Percentiles rank a stretch among this genome's conserved stretches.
These are phyloP conservation scores for Epinephelus lanceolatus DNA, from an alignment of 2,113 vertebrate species.

Conservation along the genomic window DNA sequence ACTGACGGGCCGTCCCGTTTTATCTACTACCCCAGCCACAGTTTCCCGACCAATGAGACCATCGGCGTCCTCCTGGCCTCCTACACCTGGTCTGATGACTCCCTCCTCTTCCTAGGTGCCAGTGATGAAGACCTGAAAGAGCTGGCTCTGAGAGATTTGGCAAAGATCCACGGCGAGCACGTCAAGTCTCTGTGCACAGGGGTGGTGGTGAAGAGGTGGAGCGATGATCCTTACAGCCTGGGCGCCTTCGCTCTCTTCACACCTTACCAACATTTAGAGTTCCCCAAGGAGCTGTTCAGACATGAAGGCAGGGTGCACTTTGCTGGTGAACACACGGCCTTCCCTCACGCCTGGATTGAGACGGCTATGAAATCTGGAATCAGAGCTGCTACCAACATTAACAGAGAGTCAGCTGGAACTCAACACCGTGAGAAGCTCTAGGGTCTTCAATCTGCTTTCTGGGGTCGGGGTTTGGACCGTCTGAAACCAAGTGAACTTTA, in stretches of 20 bases:
- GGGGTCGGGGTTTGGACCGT: too few species aligned
- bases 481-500: too few species aligned
- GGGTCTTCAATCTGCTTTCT: too few species aligned
- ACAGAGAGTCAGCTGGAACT: constrained; percentile 8
- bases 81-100: constrained; percentile 82
- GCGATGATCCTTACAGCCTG: constrained; percentile 74
- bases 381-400: constrained; percentile 80
- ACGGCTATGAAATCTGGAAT: constrained; percentile 85
- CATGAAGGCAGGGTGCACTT: constrained; percentile 82
- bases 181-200: constrained; percentile 62
- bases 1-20: constrained; percentile 82
- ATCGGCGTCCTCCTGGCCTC: constrained; percentile 84
- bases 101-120: constrained; percentile 79
- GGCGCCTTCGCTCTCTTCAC: constrained; percentile 84
- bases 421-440: too few species aligned
- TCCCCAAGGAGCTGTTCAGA: constrained; percentile 63
- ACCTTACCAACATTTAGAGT: constrained; percentile 83
- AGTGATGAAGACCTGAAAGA: constrained; percentile 61
- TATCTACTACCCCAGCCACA: constrained; percentile 88
- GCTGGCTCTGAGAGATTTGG: constrained; percentile 79
- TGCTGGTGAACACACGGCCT: constrained; percentile 84
- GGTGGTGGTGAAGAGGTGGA: constrained; percentile 83
- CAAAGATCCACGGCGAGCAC: constrained; percentile 69
- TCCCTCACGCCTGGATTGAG: constrained; percentile 88
- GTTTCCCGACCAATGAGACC: constrained; percentile 40